phyloP scores from a whole-genome alignment of 1,140 invertebrate species.

The Psilanteris sp. region DNA sequence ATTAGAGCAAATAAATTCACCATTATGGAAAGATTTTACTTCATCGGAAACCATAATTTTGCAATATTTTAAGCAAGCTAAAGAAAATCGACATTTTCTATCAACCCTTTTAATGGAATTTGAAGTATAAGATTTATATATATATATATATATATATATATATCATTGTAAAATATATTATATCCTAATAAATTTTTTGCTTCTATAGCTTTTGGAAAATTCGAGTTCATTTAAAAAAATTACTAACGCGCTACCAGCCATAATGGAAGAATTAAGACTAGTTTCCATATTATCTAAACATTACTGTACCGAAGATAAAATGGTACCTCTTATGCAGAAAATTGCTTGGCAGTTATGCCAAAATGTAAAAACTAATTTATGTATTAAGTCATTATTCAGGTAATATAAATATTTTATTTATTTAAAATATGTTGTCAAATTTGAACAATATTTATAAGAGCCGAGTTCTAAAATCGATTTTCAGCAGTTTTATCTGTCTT shows the following conservation, averaged over 20 bases:
- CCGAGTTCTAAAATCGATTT: too few species aligned
- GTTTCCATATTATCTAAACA: slow-evolving; percentile 90
- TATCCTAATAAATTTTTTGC: slow-evolving; percentile 1
- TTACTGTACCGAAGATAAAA: slow-evolving; percentile 86
- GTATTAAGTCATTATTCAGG: slow-evolving; percentile 86
- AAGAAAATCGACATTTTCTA: slow-evolving; percentile 92
- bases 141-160: too few species aligned
- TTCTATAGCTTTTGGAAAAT: slow-evolving; percentile 84
- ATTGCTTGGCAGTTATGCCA: slow-evolving; percentile 90
- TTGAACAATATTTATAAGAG: too few species aligned
- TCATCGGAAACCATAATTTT: slow-evolving; percentile 82
- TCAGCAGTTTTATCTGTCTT: too few species aligned
- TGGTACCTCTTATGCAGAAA: slow-evolving; percentile 87
- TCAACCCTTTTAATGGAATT: slow-evolving; percentile 89
- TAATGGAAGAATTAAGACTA: slow-evolving; percentile 91
- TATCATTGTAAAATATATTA: too few species aligned
- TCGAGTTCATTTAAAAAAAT: slow-evolving; percentile 86
- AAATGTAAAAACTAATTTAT: slow-evolving; percentile 86
- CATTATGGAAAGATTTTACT: slow-evolving; percentile 79
- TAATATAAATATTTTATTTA: slow-evolving; percentile 4
- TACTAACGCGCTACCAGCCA: slow-evolving; percentile 85
- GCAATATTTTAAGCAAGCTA: slow-evolving; percentile 87
- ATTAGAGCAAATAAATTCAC: slow-evolving; percentile 80
- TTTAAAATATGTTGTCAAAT: too few species aligned
- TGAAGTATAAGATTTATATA: slow-evolving; percentile 80